These are phyloP conservation scores for Heliconius melpomene DNA, from an alignment of 1,140 invertebrate species.

Conservation along the genomic window DNA sequence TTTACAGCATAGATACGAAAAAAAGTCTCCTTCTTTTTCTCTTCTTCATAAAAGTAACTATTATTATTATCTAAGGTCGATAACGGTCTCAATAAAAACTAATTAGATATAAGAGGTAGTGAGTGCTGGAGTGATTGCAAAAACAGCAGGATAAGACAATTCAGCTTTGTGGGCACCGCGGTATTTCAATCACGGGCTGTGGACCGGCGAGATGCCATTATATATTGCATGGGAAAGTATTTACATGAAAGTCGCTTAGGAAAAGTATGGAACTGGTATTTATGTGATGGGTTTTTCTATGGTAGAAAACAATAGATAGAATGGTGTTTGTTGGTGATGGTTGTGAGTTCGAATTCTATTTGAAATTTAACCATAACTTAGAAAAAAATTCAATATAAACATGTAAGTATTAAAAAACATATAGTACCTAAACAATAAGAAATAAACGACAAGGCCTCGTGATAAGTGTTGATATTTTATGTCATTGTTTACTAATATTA, in stretches of 20 bases:
- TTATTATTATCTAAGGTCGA: constrained; percentile 3
- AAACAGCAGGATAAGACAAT: constrained; percentile 29
- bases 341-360: background rate
- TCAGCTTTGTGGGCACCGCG: constrained; percentile 23
- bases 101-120: constrained; percentile 15
- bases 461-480: too few species aligned
- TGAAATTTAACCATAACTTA: background rate
- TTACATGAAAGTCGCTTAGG: constrained; percentile 12
- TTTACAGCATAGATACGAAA: background rate
- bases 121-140: constrained; percentile 6
- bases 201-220: constrained; percentile 11
- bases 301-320: background rate
- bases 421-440: too few species aligned
- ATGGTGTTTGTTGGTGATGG: background rate
- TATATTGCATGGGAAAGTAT: constrained; percentile 13
- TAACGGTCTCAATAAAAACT: constrained; percentile 2
- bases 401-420: too few species aligned
- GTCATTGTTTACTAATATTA: too few species aligned
- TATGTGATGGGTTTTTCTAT: background rate
- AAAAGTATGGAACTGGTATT: constrained; percentile 5
- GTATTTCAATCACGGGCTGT: constrained; percentile 16
- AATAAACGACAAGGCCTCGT: too few species aligned
- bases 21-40: background rate
- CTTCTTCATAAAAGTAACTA: background rate
- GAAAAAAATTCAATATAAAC: too few species aligned